These are phyloP conservation scores for Pao palembangensis DNA, from an alignment of 2,113 vertebrate species.

Conservation along the genomic window DNA sequence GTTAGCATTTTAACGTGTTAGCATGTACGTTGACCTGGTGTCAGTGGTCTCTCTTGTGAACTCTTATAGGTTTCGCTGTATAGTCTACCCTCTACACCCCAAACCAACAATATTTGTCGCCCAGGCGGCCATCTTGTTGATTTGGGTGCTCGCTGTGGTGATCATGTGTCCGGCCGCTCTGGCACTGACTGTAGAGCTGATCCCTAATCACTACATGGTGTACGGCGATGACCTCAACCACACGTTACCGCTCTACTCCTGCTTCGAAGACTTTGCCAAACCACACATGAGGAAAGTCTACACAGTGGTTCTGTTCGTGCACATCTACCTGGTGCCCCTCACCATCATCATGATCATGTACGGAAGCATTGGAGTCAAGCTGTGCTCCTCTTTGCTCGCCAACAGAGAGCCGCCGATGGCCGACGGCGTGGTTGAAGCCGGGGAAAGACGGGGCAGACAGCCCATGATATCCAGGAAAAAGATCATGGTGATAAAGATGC, in stretches of 20 bases:
- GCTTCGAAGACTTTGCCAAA: constrained; percentile 77
- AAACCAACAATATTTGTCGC: constrained; percentile 71
- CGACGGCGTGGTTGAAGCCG: constrained; percentile 12
- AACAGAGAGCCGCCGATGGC: constrained; percentile 47
- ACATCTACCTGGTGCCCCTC: constrained; percentile 78
- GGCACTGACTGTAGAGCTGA: constrained; percentile 69
- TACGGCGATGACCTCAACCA: constrained; percentile 65
- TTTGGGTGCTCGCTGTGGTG: constrained; percentile 74
- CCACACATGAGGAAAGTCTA: constrained; percentile 77
- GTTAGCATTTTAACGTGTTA: no score
- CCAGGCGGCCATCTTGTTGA: constrained; percentile 70
- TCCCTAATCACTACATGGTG: constrained; percentile 73
- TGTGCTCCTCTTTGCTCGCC: constrained; percentile 65
- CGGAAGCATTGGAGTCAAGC: constrained; percentile 72
- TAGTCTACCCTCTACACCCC: constrained; percentile 76
- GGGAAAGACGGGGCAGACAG: constrained; percentile 40
- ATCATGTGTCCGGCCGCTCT: constrained; percentile 78
- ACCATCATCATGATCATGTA: constrained; percentile 76
- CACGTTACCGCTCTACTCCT: constrained; percentile 70
- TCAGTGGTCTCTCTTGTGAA: not conserved
- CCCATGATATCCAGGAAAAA: constrained; percentile 71
- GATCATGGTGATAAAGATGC: constrained; percentile 80
- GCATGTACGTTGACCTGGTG: no score
- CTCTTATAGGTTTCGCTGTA: constrained; percentile 74
- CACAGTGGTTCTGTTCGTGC: constrained; percentile 75